These are phyloP conservation scores for Danio aesculapii DNA, from an alignment of 2,797 vertebrate genomes.

Conservation along the genomic window DNA sequence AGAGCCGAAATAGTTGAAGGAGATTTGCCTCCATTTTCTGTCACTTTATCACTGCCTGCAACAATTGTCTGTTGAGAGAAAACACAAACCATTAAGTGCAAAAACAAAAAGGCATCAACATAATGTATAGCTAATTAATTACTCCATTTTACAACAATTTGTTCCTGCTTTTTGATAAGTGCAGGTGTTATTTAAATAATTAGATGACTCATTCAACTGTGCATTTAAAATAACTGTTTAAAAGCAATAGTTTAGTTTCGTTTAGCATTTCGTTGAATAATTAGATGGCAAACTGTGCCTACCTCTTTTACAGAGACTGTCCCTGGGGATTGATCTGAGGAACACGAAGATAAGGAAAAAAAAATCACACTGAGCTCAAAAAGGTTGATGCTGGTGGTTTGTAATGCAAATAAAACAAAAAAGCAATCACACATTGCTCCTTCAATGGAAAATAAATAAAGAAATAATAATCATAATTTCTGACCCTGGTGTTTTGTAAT, in stretches of 20 bases:
- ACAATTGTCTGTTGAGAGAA: conserved; percentile 65
- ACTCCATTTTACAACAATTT: not conserved
- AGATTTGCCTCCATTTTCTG: conserved; percentile 42
- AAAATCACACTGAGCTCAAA: not conserved
- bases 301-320: conserved; percentile 57
- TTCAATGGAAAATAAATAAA: no score
- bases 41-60: conserved; percentile 62
- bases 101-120: not conserved
- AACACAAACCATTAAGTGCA: not conserved
- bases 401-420: no score
- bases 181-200: not conserved
- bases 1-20: conserved; percentile 49
- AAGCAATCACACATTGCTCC: no score
- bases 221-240: not conserved
- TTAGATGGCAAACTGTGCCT: conserved; percentile 10
- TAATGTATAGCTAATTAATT: not conserved
- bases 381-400: no score
- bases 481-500: not conserved
- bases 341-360: conserved; percentile 34
- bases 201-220: not conserved
- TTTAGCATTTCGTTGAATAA: not conserved
- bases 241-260: conserved; percentile 3
- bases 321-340: conserved; percentile 53
- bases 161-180: not conserved
- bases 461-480: no score